These are phyloP conservation scores for Drosophila quinaria DNA, from an alignment of 2,888 invertebrate genomes.

Conservation along the genomic window DNA sequence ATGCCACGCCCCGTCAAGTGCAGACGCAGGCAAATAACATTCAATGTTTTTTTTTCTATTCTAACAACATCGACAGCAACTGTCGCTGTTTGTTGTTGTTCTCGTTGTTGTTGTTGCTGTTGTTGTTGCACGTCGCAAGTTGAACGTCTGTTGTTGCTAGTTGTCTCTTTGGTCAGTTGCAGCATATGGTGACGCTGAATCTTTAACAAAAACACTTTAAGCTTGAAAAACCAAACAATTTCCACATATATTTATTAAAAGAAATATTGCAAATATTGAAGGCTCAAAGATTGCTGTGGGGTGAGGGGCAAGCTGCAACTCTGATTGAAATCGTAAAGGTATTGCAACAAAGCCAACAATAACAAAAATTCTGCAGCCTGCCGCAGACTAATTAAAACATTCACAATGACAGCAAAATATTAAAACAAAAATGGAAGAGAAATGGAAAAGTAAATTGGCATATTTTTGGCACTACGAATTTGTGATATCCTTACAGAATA, in stretches of 20 bases:
- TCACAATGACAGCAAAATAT: slow-evolving; percentile 68
- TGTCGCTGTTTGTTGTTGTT: slow-evolving; percentile 47
- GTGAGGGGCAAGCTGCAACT: neutral
- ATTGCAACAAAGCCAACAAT: slow-evolving; percentile 49
- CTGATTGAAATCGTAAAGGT: slow-evolving; percentile 66
- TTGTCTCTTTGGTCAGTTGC: slow-evolving; percentile 58
- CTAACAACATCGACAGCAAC: slow-evolving; percentile 72
- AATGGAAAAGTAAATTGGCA: neutral
- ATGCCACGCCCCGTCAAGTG: slow-evolving; percentile 71
- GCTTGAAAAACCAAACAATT: neutral
- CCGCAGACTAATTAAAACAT: slow-evolving; percentile 78
- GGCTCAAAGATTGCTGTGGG: too few relatives aligned
- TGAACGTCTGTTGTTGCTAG: slow-evolving; percentile 25
- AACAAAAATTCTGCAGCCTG: slow-evolving; percentile 6
- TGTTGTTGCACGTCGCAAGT: slow-evolving; percentile 51
- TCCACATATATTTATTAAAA: slow-evolving; percentile 13
- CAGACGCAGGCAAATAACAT: slow-evolving; percentile 79
- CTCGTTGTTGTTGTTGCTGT: slow-evolving; percentile 6
- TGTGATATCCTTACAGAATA: neutral
- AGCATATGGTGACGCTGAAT: slow-evolving; percentile 40
- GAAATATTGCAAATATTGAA: neutral
- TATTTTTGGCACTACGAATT: neutral
- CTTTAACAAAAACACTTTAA: slow-evolving; percentile 38
- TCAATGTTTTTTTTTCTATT: slow-evolving; percentile 51
- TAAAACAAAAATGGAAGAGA: slow-evolving; percentile 41